Percentiles rank a stretch among this genome's conserved stretches.
Evolutionary conservation across 2,113 vertebrate species (phyloP).

Genomic region (Dicrurus megarhynchus): DNA sequence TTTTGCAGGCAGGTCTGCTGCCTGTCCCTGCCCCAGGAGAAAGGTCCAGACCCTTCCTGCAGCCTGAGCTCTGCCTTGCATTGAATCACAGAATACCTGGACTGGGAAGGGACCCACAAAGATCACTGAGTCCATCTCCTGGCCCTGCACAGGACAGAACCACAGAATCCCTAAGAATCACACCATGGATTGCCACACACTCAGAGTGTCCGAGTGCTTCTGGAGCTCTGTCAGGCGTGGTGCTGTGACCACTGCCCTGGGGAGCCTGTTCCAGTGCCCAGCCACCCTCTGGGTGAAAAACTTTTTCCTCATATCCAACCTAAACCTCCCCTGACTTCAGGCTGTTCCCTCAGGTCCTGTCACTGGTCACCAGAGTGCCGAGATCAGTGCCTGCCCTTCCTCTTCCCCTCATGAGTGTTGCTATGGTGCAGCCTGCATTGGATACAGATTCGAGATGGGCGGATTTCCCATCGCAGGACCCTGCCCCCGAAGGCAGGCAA

Average conservation of each 20-base stretch:
- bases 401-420: neutral
- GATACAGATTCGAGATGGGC: too few relatives aligned
- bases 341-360: neutral
- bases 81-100: neutral
- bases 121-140: neutral
- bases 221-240: neutral
- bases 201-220: neutral
- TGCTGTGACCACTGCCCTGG: neutral
- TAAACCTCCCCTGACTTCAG: neutral
- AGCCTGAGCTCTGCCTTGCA: neutral
- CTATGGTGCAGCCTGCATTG: too few relatives aligned
- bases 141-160: neutral
- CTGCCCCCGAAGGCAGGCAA: too few relatives aligned
- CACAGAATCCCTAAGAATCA: neutral
- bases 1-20: neutral
- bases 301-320: neutral
- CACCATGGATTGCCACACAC: neutral
- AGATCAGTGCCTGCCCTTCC: neutral
- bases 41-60: neutral
- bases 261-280: neutral
- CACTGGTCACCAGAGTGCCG: neutral
- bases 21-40: neutral
- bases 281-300: neutral
- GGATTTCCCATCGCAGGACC: too few relatives aligned
- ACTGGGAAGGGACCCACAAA: neutral